phyloP scores from a whole-genome alignment of 1,140 invertebrate species.

The Drosophila pectinifera region DNA sequence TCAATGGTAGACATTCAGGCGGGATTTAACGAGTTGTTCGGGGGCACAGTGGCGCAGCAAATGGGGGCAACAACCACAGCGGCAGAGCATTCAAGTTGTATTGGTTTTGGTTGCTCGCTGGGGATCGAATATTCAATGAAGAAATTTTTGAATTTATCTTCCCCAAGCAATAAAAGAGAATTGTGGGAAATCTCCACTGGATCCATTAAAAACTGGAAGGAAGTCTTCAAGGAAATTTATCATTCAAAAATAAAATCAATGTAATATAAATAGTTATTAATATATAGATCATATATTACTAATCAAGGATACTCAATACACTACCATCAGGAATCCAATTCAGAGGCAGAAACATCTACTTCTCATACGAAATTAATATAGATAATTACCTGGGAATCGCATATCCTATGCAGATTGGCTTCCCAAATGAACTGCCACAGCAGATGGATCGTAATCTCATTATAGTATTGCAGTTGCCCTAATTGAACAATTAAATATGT shows the following conservation, averaged over 20 bases:
- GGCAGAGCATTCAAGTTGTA: slow-evolving; percentile 34
- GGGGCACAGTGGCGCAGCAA: neutral
- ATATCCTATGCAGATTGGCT: slow-evolving; percentile 23
- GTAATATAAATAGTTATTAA: neutral
- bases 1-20: slow-evolving; percentile 3
- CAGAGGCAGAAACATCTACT: neutral
- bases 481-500: slow-evolving; percentile 73
- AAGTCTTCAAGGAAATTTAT: neutral
- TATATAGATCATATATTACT: no score
- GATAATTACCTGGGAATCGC: neutral
- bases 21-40: neutral
- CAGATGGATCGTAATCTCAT: slow-evolving; percentile 49
- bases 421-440: slow-evolving; percentile 44
- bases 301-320: no score
- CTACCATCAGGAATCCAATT: no score
- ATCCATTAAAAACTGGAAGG: neutral
- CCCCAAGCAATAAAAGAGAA: slow-evolving; percentile 9
- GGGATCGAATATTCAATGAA: slow-evolving; percentile 51
- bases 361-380: slow-evolving; percentile 14
- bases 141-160: slow-evolving; percentile 44
- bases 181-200: neutral
- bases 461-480: slow-evolving; percentile 57
- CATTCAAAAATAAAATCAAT: neutral
- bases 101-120: slow-evolving; percentile 45
- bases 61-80: slow-evolving; percentile 29